These are phyloP conservation scores for Camelus bactrianus DNA, from an alignment of 2,113 vertebrate species.

Conservation along the genomic window DNA sequence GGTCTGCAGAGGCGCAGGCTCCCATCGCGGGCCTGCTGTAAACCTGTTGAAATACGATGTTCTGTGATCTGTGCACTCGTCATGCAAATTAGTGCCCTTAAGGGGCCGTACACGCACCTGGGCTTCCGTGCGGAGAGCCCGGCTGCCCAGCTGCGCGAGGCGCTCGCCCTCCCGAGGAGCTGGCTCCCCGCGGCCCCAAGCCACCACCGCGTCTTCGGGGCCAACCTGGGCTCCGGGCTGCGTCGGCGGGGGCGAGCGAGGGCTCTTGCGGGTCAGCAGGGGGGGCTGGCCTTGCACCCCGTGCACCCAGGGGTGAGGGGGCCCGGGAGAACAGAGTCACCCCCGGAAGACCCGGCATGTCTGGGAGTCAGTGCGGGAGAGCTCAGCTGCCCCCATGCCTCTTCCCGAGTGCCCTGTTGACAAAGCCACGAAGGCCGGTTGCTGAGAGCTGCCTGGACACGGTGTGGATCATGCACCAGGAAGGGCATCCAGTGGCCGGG, in stretches of 20 bases:
- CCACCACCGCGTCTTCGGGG: conserved; percentile 62
- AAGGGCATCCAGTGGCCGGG: neutral
- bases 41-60: rapidly evolving
- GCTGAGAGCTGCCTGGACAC: neutral
- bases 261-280: neutral
- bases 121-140: conserved; percentile 35
- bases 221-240: neutral
- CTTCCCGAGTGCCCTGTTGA: neutral
- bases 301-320: too few relatives aligned
- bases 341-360: rapidly evolving
- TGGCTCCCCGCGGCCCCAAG: conserved; percentile 44
- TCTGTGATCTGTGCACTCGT: conserved; percentile 45
- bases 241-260: rapidly evolving
- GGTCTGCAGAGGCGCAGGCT: neutral
- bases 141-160: neutral
- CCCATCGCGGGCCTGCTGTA: rapidly evolving
- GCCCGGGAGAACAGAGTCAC: neutral
- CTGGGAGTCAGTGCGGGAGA: neutral
- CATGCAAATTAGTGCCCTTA: conserved; percentile 76
- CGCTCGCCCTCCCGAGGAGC: conserved; percentile 71
- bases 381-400: too few relatives aligned
- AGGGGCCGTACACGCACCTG: conserved; percentile 47
- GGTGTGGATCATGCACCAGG: rapidly evolving
- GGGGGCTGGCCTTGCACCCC: neutral
- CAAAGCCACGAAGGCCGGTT: neutral